phyloP scores from a whole-genome alignment of 2,113 vertebrate genomes.

The Notothenia coriiceps region DNA sequence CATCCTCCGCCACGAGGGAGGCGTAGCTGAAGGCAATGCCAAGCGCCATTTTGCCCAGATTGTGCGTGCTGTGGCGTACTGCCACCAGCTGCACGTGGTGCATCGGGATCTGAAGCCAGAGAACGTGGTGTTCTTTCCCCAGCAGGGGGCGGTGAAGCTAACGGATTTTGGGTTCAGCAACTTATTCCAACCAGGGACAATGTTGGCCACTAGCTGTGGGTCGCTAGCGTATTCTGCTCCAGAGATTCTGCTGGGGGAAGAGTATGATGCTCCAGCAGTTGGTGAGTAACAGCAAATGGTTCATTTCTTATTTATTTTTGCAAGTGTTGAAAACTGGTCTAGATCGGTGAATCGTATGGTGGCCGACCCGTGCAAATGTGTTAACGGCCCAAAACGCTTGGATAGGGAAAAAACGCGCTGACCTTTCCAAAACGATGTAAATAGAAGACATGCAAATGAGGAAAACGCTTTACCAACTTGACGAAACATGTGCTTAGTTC shows the following conservation, averaged over 20 bases:
- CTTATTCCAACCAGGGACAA: constrained; percentile 89
- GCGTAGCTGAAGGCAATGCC: constrained; percentile 85
- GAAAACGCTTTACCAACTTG: too few relatives aligned
- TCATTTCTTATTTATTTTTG: neutral
- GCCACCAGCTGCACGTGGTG: constrained; percentile 91
- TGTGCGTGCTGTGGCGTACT: constrained; percentile 89
- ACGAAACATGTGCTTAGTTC: too few relatives aligned
- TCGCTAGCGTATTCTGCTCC: constrained; percentile 91
- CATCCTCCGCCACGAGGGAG: constrained; percentile 89
- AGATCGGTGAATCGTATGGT: neutral
- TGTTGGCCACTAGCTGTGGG: constrained; percentile 92
- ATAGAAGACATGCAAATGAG: too few relatives aligned
- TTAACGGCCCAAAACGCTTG: too few relatives aligned
- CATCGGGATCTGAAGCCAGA: constrained; percentile 92
- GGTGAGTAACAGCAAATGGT: constrained; percentile 80
- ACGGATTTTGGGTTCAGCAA: constrained; percentile 94
- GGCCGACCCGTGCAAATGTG: too few relatives aligned
- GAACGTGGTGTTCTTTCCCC: constrained; percentile 92
- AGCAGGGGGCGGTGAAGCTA: constrained; percentile 90
- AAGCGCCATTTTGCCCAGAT: constrained; percentile 92
- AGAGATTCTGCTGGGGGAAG: constrained; percentile 90
- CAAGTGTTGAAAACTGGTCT: neutral
- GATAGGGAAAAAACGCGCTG: too few relatives aligned
- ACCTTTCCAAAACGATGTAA: too few relatives aligned
- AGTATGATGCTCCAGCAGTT: constrained; percentile 90